Base-by-base conservation (phyloP, 2,797 vertebrate genomes). In the Sternotherus odoratus region DNA sequence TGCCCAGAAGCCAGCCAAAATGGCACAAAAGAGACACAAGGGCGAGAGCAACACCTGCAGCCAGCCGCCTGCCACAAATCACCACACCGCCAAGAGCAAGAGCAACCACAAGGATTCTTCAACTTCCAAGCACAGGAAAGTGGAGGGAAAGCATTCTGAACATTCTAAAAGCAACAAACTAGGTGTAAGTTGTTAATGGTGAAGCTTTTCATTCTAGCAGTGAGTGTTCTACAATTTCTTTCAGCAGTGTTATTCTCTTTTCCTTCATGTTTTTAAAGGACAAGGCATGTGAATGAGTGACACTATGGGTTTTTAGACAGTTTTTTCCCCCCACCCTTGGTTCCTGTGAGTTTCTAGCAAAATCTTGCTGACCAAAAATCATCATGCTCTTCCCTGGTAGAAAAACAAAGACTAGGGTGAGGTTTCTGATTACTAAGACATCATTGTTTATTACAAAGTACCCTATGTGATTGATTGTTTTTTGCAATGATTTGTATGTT, bases 71-170 rank as follows among this genome's bases (percentile, higher is more conserved):
- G 86, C 92, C 30, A 13, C 85, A 3, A 92, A 85, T 85, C 77
- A 94, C 90, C 93, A 88, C 54, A 79, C 93, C 90, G 77, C 88
- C 95, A 97, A 89, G 83, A 97, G 5, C 78, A 96, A 92, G 75
- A 97, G 83, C 90, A 95, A 8, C 94, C 92, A 94, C 79, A 97
- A 93, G 79, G 97, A 98, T 72, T 93, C 96, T 51, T 90, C 93
- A 3, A 1, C 85, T 46, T 83, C 93, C 93, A 99, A 98, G 97
- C 98, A 98, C 97, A 99, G 98, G 96, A 99, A 97, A 96, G 96
- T 91, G 89, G 97, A 98, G 51, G 97, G 89, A 87, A 98, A 98
- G 90, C 92, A 81, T 23, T n/a, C 66, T 0, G 98, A 98, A 50
- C 95, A 87, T 66, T 80, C 93, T 0, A 95, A 97, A 23, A 95